Percentiles rank a stretch among this genome's conserved stretches.
These are phyloP conservation scores for Yoshiicerus persimilis DNA, from an alignment of 1,140 invertebrate genomes.

Conservation along the genomic window DNA sequence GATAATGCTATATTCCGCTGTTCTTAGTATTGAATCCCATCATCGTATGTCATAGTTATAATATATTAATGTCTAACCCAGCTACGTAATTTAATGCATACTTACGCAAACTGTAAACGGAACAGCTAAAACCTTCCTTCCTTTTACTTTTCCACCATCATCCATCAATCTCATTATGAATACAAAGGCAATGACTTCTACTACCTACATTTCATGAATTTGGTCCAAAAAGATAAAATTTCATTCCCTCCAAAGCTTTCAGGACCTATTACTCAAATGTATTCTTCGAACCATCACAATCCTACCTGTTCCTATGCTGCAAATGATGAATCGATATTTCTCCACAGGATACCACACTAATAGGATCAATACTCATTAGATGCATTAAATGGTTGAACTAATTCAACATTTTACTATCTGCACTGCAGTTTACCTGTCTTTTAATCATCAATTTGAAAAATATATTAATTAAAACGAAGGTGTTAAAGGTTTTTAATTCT, in stretches of 20 bases:
- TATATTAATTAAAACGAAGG: too few relatives aligned
- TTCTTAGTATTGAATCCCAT: background rate
- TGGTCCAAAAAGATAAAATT: background rate
- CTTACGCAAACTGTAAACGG: background rate
- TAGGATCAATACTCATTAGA: background rate
- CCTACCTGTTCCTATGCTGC: background rate
- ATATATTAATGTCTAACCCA: background rate
- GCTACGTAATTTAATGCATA: background rate
- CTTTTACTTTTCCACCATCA: background rate
- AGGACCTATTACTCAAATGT: background rate
- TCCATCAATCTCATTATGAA: conserved; percentile 3
- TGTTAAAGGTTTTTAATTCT: too few relatives aligned
- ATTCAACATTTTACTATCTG: too few relatives aligned
- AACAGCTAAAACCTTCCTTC: background rate
- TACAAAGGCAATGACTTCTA: background rate
- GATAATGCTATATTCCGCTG: background rate
- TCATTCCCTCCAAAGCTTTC: background rate
- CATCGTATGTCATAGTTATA: background rate
- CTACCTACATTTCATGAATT: background rate
- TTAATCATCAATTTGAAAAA: too few relatives aligned
- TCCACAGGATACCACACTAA: background rate
- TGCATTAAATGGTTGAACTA: too few relatives aligned
- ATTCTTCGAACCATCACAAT: background rate
- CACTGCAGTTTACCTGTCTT: too few relatives aligned
- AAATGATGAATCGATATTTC: background rate